phyloP scores from a whole-genome alignment of 2,113 vertebrate species.

The Hippocampus zosterae region DNA sequence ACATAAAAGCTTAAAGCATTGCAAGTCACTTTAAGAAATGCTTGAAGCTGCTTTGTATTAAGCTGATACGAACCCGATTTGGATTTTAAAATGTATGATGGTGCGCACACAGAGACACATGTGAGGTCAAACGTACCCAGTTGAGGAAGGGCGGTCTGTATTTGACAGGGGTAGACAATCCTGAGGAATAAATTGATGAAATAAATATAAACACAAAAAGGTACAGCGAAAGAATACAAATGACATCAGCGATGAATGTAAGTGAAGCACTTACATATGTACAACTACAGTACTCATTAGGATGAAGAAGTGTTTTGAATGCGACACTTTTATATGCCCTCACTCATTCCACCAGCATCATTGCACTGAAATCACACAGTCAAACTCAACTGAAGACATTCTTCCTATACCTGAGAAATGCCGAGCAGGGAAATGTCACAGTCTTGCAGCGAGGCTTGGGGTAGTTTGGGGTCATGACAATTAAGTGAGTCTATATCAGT shows the following conservation, averaged over 20 bases:
- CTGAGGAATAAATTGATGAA: slow-evolving; percentile 43
- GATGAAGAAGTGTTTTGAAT: slow-evolving; percentile 31
- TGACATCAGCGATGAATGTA: slow-evolving; percentile 25
- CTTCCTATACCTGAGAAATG: slow-evolving; percentile 73
- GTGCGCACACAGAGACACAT: neutral
- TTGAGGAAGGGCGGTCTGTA: slow-evolving; percentile 60
- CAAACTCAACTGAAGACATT: slow-evolving; percentile 14
- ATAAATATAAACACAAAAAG: slow-evolving; percentile 36
- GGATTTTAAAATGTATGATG: neutral
- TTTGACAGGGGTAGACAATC: slow-evolving; percentile 56
- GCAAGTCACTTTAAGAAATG: neutral
- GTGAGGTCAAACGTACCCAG: slow-evolving; percentile 58
- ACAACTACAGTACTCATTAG: neutral
- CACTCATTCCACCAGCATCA: slow-evolving; percentile 14
- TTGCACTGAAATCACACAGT: slow-evolving; percentile 12
- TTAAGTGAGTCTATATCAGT: slow-evolving; percentile 65
- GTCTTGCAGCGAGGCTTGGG: slow-evolving; percentile 70
- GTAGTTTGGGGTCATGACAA: slow-evolving; percentile 66
- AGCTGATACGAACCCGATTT: neutral
- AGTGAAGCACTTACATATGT: slow-evolving; percentile 8
- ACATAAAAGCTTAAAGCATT: neutral
- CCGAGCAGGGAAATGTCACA: slow-evolving; percentile 70
- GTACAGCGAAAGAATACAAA: slow-evolving; percentile 40
- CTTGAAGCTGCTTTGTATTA: neutral
- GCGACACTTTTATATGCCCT: slow-evolving; percentile 27